A percentile compares a stretch with the other conserved stretches of the same genome.
Conservation (phyloP, 2,888 invertebrate species). For the Amphipyra berbera region DNA sequence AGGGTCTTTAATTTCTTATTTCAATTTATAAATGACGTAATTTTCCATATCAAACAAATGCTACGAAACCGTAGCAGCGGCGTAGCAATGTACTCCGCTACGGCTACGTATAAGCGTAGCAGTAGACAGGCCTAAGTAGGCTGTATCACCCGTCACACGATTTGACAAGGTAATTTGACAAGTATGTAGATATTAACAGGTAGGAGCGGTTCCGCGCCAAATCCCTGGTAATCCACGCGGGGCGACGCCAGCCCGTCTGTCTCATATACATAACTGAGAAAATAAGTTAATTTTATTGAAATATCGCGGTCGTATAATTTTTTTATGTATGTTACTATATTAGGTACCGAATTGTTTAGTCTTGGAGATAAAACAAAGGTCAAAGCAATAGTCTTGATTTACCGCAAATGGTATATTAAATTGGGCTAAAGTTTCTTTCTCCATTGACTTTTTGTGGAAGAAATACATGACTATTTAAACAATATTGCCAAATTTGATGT, state of each 20-base stretch:
- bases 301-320: conserved; percentile 71
- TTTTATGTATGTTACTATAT: conserved; percentile 63
- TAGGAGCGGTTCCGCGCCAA: conserved; percentile 46
- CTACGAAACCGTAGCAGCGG: conserved; percentile 57
- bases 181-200: conserved; percentile 59
- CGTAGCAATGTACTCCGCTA: conserved; percentile 48
- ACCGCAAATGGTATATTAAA: not conserved
- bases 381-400: conserved; percentile 24
- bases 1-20: not conserved
- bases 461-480: no score
- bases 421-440: not conserved
- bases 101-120: conserved; percentile 41
- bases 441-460: no score
- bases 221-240: conserved; percentile 60
- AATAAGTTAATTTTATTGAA: conserved; percentile 82
- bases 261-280: conserved; percentile 73
- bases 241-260: conserved; percentile 77
- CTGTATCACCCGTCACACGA: conserved; percentile 51
- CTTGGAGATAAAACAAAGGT: conserved; percentile 6
- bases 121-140: conserved; percentile 42
- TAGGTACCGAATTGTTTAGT: conserved; percentile 56
- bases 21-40: not conserved
- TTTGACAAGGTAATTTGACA: conserved; percentile 62
- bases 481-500: no score
- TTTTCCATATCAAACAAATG: conserved; percentile 15